Conservation (phyloP, 1,140 invertebrate genomes). For the Diprion similis region DNA sequence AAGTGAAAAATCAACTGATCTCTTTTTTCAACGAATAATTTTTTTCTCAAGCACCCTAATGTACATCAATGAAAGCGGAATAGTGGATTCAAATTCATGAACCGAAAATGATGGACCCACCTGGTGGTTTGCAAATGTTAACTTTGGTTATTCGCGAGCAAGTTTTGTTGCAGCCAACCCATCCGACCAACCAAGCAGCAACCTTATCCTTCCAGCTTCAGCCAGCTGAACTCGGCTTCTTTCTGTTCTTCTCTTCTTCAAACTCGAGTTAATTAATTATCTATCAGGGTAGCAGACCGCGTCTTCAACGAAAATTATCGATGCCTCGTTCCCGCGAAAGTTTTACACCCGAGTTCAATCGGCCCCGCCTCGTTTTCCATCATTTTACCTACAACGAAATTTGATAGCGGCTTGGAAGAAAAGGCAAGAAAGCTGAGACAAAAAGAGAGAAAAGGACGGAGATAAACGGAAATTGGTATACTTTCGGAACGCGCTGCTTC, state of each 20-base stretch:
- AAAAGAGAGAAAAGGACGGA: too few relatives aligned
- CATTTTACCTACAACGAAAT: background rate
- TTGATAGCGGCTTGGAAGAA: background rate
- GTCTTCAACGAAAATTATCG: background rate
- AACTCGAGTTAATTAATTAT: constrained; percentile 5
- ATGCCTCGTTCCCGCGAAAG: background rate
- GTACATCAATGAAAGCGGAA: too few relatives aligned
- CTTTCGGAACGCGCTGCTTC: too few relatives aligned
- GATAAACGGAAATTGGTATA: too few relatives aligned
- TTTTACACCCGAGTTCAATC: background rate
- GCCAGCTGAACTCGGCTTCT: background rate
- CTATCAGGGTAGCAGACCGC: background rate
- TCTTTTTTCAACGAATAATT: too few relatives aligned
- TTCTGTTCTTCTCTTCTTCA: background rate
- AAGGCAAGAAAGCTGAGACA: too few relatives aligned
- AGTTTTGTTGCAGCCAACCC: background rate
- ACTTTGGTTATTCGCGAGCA: background rate
- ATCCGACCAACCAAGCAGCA: background rate
- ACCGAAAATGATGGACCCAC: background rate
- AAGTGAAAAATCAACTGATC: too few relatives aligned
- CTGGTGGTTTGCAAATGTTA: background rate
- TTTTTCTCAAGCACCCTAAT: too few relatives aligned
- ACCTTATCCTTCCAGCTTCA: background rate
- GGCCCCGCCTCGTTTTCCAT: background rate
- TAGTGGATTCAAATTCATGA: too few relatives aligned